Percentiles rank a stretch among this genome's conserved stretches.
Evolutionary conservation across 2,797 vertebrate genomes (phyloP).

Genomic region (Merluccius polli): DNA sequence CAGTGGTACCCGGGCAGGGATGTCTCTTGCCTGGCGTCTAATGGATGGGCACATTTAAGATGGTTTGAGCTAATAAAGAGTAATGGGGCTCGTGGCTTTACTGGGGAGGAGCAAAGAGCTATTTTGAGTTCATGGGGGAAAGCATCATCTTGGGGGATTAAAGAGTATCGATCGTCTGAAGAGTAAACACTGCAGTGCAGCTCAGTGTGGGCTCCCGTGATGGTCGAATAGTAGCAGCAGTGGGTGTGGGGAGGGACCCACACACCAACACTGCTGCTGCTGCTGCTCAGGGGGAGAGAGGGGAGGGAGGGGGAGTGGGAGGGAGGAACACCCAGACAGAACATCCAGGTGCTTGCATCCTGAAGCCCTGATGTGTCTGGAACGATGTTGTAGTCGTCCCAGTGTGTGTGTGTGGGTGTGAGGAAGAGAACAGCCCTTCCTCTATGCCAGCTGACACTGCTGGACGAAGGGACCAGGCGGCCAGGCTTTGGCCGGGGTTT

Average conservation of each 20-base stretch:
- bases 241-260: not conserved
- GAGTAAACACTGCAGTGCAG: constrained; percentile 61
- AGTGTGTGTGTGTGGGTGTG: not conserved
- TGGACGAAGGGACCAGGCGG: constrained; percentile 34
- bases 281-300: constrained; percentile 18
- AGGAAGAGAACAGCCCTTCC: constrained; percentile 47
- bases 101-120: constrained; percentile 57
- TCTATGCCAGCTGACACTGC: constrained; percentile 52
- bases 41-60: constrained; percentile 71
- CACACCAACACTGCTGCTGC: constrained; percentile 6
- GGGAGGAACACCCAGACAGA: constrained; percentile 17
- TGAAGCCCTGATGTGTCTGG: constrained; percentile 44
- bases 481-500: constrained; percentile 48
- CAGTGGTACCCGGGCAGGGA: constrained; percentile 42
- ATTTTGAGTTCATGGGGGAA: constrained; percentile 70
- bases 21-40: constrained; percentile 58
- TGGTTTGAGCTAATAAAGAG: constrained; percentile 74
- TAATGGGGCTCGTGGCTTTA: constrained; percentile 63
- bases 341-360: not conserved
- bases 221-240: not conserved
- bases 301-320: constrained; percentile 36
- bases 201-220: not conserved
- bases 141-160: constrained; percentile 69
- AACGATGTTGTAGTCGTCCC: constrained; percentile 31
- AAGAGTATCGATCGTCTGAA: constrained; percentile 63